Evolutionary conservation across 2,113 vertebrate genomes (phyloP).

Genomic region (Junco hyemalis): DNA sequence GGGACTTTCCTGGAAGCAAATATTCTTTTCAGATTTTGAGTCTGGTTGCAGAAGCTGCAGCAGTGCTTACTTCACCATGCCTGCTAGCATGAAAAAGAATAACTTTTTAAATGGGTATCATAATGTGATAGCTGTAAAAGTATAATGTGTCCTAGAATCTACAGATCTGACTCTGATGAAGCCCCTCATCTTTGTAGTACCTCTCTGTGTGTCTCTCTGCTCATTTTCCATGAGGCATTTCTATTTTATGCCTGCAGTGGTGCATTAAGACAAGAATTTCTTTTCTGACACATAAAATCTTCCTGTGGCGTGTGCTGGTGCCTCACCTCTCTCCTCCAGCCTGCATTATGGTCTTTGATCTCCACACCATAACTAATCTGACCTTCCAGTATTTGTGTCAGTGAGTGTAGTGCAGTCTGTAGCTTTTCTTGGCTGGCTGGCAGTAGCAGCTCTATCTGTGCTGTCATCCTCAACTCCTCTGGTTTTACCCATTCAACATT

Average conservation of each 20-base stretch:
- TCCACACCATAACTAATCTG: background rate
- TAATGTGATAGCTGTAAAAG: background rate
- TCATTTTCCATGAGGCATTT: background rate
- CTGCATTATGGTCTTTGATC: background rate
- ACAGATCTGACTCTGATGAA: background rate
- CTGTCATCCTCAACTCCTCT: background rate
- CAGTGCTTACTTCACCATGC: background rate
- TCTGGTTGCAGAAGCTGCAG: background rate
- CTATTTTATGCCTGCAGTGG: background rate
- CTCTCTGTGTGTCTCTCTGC: background rate
- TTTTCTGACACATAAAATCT: background rate
- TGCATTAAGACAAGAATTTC: background rate
- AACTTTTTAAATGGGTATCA: background rate
- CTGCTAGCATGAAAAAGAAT: background rate
- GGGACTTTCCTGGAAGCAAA: background rate
- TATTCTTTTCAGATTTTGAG: background rate
- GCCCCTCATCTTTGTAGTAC: background rate
- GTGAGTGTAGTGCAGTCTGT: background rate
- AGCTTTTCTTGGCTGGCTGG: background rate
- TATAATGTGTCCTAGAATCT: background rate
- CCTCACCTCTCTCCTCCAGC: background rate
- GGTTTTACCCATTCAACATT: background rate
- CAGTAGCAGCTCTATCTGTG: background rate
- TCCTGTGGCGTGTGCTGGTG: background rate
- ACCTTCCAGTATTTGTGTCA: background rate